Evolutionary conservation across 2,797 vertebrate genomes (phyloP).

Genomic region (Danio jaintianensis): DNA sequence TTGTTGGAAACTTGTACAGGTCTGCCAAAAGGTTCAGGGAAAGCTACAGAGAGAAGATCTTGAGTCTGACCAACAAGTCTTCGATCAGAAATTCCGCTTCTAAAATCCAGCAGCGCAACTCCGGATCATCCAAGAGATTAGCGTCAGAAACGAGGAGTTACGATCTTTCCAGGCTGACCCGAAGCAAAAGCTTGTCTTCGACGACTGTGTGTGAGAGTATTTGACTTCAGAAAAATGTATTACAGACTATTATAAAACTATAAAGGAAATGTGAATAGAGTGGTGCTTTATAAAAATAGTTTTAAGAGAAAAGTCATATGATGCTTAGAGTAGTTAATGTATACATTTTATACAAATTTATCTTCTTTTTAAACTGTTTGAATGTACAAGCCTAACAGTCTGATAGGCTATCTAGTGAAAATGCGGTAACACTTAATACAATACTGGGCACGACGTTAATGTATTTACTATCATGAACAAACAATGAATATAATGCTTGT

Average conservation of each 20-base stretch:
- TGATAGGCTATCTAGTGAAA: not conserved
- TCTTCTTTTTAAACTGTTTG: not conserved
- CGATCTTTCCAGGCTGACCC: slow-evolving; percentile 44
- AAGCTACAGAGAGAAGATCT: slow-evolving; percentile 71
- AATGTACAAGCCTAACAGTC: not conserved
- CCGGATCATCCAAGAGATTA: slow-evolving; percentile 46
- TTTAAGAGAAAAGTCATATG: not conserved
- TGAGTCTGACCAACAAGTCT: slow-evolving; percentile 53
- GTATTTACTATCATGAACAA: not conserved
- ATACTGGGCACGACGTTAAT: too few relatives aligned
- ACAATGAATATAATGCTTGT: not conserved
- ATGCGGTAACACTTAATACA: not conserved
- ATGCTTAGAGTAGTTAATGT: not conserved
- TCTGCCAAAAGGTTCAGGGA: slow-evolving; percentile 70
- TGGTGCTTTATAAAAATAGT: not conserved
- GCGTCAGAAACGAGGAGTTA: slow-evolving; percentile 21
- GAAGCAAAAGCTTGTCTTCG: slow-evolving; percentile 60
- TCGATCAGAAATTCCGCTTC: slow-evolving; percentile 39
- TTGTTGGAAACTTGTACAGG: slow-evolving; percentile 73
- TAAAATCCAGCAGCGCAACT: slow-evolving; percentile 48
- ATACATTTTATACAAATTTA: not conserved
- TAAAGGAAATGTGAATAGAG: not conserved
- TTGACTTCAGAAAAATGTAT: slow-evolving; percentile 40
- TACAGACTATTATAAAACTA: not conserved
- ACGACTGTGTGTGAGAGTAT: slow-evolving; percentile 67